Conservation (phyloP, 2,113 vertebrate genomes). For the Alethe diademata region DNA sequence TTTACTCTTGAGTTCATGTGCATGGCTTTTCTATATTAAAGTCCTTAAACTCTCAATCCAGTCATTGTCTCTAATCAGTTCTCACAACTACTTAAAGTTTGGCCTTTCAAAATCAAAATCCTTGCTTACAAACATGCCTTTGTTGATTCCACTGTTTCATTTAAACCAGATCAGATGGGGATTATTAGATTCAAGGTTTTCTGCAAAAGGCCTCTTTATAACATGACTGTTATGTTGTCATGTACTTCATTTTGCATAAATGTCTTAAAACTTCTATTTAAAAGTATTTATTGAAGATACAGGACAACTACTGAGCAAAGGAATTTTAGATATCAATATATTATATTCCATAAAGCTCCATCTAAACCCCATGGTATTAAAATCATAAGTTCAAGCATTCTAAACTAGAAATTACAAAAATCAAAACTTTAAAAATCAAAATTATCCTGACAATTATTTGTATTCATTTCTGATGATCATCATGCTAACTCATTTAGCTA, state of each 20-base stretch:
- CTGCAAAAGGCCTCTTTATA: background rate
- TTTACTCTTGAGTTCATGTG: background rate
- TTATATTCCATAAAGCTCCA: background rate
- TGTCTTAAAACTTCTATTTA: background rate
- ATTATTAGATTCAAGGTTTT: slow-evolving; percentile 13
- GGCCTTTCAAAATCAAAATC: background rate
- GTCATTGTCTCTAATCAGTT: background rate
- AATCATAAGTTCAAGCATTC: background rate
- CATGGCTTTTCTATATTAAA: background rate
- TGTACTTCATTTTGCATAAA: background rate
- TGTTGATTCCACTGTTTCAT: background rate
- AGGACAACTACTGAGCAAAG: background rate
- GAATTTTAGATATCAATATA: background rate
- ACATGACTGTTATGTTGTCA: background rate
- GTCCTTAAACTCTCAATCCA: background rate
- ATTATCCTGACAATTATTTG: background rate
- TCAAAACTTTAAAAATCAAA: background rate
- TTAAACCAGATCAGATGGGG: background rate
- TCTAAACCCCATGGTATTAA: background rate
- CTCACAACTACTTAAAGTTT: background rate
- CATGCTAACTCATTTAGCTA: background rate
- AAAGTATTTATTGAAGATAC: background rate
- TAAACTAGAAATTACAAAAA: background rate
- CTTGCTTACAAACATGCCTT: background rate
- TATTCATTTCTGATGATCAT: background rate